Conservation (phyloP, 2,888 invertebrate species). For the Harmothoe impar region DNA sequence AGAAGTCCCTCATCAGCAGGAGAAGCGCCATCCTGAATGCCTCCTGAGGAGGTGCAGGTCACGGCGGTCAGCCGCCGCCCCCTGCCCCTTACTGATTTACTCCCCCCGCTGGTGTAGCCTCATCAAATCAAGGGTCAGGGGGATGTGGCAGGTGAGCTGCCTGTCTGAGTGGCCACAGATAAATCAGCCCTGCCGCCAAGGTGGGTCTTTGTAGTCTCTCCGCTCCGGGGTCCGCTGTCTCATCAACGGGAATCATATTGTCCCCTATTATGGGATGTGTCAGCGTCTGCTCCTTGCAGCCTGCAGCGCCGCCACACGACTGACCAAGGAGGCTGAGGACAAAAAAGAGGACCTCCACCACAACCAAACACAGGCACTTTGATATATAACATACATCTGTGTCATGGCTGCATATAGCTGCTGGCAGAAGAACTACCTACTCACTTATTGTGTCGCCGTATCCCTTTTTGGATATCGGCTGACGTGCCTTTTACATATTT, state of each 20-base stretch:
- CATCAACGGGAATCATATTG: conserved; percentile 1
- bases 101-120: not conserved
- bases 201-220: not conserved
- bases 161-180: not conserved
- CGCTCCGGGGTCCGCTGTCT: not conserved
- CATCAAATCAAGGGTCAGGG: conserved; percentile 32
- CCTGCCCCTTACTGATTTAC: not conserved
- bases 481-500: too few species aligned
- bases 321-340: not conserved
- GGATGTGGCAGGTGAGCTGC: not conserved
- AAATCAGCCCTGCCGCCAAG: not conserved
- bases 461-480: too few species aligned
- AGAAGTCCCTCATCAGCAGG: not conserved
- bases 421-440: too few species aligned
- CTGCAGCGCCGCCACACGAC: not conserved
- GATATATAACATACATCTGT: too few species aligned
- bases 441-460: too few species aligned
- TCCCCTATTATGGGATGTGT: conserved; percentile 11
- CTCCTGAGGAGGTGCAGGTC: not conserved
- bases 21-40: not conserved
- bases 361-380: too few species aligned
- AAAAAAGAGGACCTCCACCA: too few species aligned
- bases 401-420: too few species aligned
- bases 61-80: not conserved
- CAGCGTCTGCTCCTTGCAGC: not conserved